phyloP scores from a whole-genome alignment of 2,797 vertebrate genomes.

The Myotis findleyi region DNA sequence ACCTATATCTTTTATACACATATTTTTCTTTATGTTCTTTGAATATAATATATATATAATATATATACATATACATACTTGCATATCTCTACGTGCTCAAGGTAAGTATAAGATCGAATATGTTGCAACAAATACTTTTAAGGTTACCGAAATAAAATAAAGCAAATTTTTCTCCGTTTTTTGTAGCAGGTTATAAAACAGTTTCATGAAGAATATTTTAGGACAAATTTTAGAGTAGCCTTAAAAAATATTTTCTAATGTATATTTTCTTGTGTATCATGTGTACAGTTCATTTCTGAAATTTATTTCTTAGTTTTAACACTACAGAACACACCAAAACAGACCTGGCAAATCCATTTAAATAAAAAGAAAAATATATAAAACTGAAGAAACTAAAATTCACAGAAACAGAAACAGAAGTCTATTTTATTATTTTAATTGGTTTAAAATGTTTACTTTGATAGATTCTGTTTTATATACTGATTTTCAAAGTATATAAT shows the following conservation, averaged over 20 bases:
- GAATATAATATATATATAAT: background rate
- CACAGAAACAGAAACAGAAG: constrained; percentile 1
- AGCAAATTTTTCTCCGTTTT: constrained; percentile 22
- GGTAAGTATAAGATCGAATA: background rate
- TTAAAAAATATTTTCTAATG: background rate
- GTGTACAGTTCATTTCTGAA: background rate
- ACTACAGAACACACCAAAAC: background rate
- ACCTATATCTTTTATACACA: background rate
- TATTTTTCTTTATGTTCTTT: too few species aligned
- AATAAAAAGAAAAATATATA: constrained; percentile 17
- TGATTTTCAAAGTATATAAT: constrained; percentile 75
- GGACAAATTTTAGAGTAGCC: constrained; percentile 11
- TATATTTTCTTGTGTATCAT: background rate
- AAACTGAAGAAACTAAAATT: constrained; percentile 1
- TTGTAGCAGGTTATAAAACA: background rate
- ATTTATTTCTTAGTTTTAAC: constrained; percentile 41
- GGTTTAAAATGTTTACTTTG: constrained; percentile 58
- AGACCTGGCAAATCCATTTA: background rate
- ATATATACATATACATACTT: background rate
- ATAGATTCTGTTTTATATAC: constrained; percentile 54
- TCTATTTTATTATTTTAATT: constrained; percentile 9
- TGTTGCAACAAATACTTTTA: constrained; percentile 15
- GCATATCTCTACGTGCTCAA: background rate
- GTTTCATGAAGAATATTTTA: background rate
- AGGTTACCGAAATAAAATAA: background rate